Conservation (phyloP, 2,113 vertebrate genomes). For the Thryonomys swinderianus region DNA sequence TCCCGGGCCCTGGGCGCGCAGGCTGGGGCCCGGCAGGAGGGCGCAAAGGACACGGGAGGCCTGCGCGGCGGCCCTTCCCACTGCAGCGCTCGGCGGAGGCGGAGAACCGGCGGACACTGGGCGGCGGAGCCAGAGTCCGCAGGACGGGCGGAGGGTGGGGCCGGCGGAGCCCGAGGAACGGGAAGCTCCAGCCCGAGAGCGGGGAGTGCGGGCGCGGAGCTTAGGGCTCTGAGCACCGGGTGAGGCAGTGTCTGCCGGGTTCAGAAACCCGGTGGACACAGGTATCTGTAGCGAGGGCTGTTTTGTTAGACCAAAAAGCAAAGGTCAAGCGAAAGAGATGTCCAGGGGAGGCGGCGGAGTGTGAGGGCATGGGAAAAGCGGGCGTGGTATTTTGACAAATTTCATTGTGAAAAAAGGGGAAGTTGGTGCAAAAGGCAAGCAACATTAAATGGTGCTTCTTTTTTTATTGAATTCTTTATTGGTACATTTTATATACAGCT, state of each 20-base stretch:
- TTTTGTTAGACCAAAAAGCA: slow-evolving; percentile 6
- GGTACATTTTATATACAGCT: too few species aligned
- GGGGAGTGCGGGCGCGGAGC: not conserved
- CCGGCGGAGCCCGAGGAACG: not conserved
- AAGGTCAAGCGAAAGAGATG: slow-evolving; percentile 31
- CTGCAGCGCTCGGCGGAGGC: not conserved
- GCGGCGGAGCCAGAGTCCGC: not conserved
- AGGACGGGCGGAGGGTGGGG: not conserved
- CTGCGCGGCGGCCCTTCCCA: not conserved
- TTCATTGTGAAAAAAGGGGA: slow-evolving; percentile 17
- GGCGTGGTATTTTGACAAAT: not conserved
- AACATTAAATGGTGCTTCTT: slow-evolving; percentile 1
- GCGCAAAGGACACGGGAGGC: not conserved
- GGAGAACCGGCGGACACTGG: not conserved
- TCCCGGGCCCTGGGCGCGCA: not conserved
- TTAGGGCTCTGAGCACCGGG: not conserved
- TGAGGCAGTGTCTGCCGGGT: not conserved
- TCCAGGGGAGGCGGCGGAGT: not conserved
- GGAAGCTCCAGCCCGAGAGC: not conserved
- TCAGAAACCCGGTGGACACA: slow-evolving; percentile 18
- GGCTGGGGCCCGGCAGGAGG: not conserved
- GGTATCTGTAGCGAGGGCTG: not conserved
- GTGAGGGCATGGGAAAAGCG: not conserved
- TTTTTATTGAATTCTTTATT: too few species aligned
- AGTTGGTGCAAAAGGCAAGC: not conserved